Evolutionary conservation across 2,888 invertebrate genomes (phyloP), one percentile per base, ranked within the genome.

Genomic region (Stegophylla sp.): DNA sequence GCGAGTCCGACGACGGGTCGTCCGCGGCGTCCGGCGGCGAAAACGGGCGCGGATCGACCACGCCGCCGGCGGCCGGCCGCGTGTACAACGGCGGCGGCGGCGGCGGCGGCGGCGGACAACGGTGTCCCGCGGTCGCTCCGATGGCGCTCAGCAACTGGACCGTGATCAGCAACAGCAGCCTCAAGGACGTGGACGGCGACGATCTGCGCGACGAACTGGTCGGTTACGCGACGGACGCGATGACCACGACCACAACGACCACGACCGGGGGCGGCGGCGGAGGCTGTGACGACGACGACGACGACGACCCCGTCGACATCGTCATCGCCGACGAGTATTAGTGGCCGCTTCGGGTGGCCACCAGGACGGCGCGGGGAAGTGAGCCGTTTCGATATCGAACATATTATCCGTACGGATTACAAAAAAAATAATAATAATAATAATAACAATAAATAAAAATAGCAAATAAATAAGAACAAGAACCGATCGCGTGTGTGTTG

Each of bases 111-210:
- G 59, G 59, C 59, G 26, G 81, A 82, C 63, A 82, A 17, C 26
- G 53, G 28, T 82, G 85, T 86, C 2, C 86, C 86, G 23, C 85
- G 84, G n/a, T n/a, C n/a, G 48, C 84, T 85, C 66, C 85, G 84
- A 61, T 82, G 20, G 66, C 34, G n/a, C 45, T 69, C 61, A 83
- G 88, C 91, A 82, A 71, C 34, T 79, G 79, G 79, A 71, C 71
- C 0, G 17, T 79, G 51, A 92, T 93, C 84, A 92, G 92, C 86
- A 92, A 93, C 87, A 92, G 92, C 82, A 92, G 92, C 85, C 88
- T 93, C n/a, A 90, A 91, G 76, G 92, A 92, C 85, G 87, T 91
- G 83, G 92, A 92, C 84, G 91, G 89, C 75, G 88, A 90, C 51
- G 92, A 92, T 84, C 89, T 91, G 84, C 90, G 90, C 13, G 90